These are phyloP conservation scores for Calidris pugnax DNA, from an alignment of 2,113 vertebrate genomes.

Conservation along the genomic window DNA sequence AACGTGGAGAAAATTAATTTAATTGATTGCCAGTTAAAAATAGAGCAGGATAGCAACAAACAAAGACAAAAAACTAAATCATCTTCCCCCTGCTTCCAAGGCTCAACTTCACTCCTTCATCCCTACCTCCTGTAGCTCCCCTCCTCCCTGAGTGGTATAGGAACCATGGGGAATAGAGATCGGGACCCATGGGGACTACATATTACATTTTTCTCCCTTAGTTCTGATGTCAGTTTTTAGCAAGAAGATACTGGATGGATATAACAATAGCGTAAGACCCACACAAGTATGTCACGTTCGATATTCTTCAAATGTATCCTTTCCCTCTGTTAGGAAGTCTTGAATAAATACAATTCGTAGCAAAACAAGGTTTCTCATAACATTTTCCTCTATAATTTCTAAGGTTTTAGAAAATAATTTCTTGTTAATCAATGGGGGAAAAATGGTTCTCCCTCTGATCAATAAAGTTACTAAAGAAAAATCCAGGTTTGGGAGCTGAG, in stretches of 20 bases:
- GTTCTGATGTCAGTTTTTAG: not conserved
- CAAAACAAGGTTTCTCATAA: not conserved
- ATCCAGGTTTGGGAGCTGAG: not conserved
- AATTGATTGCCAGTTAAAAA: not conserved
- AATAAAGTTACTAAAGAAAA: not conserved
- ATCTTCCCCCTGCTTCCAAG: not conserved
- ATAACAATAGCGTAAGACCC: not conserved
- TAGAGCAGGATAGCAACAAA: not conserved
- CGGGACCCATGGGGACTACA: not conserved
- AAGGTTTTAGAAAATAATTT: not conserved
- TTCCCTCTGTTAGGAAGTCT: not conserved
- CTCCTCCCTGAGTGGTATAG: not conserved
- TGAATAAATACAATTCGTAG: not conserved
- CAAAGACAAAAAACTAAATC: not conserved
- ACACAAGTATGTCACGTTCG: not conserved
- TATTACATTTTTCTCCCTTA: not conserved
- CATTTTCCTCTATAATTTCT: not conserved
- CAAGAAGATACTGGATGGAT: not conserved
- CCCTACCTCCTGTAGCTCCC: rapidly evolving
- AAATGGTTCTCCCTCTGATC: not conserved
- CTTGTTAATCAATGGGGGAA: not conserved
- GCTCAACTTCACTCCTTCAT: not conserved
- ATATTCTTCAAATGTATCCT: not conserved
- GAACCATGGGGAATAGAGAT: not conserved
- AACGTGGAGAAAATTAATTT: not conserved